Evolutionary conservation across 2,113 vertebrate species (phyloP).

Genomic region (Trachemys scripta): DNA sequence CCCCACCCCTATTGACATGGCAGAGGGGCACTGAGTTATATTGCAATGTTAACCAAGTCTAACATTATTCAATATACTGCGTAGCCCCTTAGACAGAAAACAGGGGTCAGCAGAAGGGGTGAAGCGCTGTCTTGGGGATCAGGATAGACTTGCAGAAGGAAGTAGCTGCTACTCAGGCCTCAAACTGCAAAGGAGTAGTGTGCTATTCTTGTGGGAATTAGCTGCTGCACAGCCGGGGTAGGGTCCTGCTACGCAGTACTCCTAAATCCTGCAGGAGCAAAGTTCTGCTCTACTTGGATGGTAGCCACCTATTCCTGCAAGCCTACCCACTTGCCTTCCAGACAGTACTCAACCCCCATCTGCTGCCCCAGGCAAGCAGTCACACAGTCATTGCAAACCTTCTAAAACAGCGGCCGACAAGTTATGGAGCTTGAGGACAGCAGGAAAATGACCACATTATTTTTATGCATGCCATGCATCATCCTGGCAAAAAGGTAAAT

Average conservation of each 20-base stretch:
- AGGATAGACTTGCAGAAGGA: background rate
- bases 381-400: background rate
- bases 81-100: background rate
- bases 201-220: background rate
- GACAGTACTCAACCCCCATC: background rate
- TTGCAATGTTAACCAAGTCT: accelerated
- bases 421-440: background rate
- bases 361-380: background rate
- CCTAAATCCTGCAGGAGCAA: background rate
- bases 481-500: background rate
- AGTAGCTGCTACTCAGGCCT: background rate
- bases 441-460: background rate
- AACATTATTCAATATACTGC: background rate
- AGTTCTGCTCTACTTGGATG: background rate
- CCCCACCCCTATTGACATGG: background rate
- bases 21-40: background rate
- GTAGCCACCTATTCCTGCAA: background rate
- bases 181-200: background rate
- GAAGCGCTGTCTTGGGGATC: background rate
- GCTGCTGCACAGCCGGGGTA: background rate
- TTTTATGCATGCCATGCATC: background rate
- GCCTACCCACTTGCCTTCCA: background rate
- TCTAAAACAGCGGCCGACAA: background rate
- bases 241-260: background rate
- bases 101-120: background rate